Conservation (phyloP, 2,797 vertebrate genomes). For the Steatocranus sp. region DNA sequence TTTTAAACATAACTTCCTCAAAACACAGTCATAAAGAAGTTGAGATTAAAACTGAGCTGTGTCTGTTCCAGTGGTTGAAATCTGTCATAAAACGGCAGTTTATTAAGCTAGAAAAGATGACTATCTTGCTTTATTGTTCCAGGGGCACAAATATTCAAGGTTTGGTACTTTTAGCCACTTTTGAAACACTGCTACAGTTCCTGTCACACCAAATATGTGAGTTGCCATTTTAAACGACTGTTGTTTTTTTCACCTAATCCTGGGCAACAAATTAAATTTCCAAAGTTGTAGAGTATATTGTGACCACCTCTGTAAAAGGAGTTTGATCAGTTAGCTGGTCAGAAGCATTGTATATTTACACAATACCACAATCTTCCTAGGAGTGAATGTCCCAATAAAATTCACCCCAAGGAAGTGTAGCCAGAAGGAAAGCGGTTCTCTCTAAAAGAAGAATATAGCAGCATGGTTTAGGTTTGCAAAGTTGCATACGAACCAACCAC, state of each 20-base stretch:
- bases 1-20: background rate
- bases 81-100: background rate
- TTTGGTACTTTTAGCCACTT: background rate
- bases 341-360: background rate
- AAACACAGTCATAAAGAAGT: background rate
- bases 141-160: background rate
- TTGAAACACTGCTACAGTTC: background rate
- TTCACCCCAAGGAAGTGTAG: background rate
- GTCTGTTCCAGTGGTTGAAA: background rate
- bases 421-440: background rate
- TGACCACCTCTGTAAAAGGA: background rate
- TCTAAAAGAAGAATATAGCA: background rate
- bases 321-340: background rate
- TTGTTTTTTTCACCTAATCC: background rate
- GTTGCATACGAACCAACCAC: background rate
- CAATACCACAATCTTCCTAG: background rate
- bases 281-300: background rate
- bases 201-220: background rate
- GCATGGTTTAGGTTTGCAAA: background rate
- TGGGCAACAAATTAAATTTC: background rate
- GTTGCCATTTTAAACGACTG: fast-evolving
- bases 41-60: background rate
- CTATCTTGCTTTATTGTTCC: background rate
- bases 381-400: background rate
- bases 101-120: background rate